Base-by-base conservation (phyloP, 2,888 invertebrate species). In the Tinea pellionella region DNA sequence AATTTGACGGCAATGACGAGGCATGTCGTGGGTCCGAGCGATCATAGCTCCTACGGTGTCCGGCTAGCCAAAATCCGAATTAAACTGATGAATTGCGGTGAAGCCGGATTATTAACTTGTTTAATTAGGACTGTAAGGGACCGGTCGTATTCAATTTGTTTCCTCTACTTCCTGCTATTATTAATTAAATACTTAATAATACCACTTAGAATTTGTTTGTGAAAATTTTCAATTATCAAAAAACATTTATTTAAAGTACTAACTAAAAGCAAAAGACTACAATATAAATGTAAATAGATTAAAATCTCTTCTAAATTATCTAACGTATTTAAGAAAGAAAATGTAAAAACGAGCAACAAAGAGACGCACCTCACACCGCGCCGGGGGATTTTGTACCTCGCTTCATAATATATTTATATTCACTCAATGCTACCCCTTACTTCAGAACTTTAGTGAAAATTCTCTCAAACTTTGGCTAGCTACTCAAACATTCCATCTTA, bases 331-430 rank as follows among this genome's bases (percentile, higher is more conserved):
- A 37, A 53, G 18, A 53, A 53, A 53, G 6, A 53, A 53, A 53
- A 19, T 53, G 18, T n/a, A n/a, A 18, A 53, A 19, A 53, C 16
- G 47, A 47, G 47, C 47, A 47, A 9, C 24, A 3, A 24, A n/a
- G 24, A 57, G 32, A 57, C 30, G 57, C 32, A 19, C 16, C 29
- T 12, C 19, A 11, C 51, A 32, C 30, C 16, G 16, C 63, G 66
- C 63, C 64, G 66, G 69, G 68, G 63, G 71, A 72, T 68, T 68
- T 68, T 68, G 68, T 70, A 61, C 57, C 65, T 64, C 65, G 67
- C 64, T 70, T 76, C 76, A 76, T 81, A 77, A 79, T 72, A 67
- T 72, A 82, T 82, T 80, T 76, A 80, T 74, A 78, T 78, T 80
- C 80, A 75, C 76, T 80, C 80, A 77, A 78, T 77, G 73, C 62